Conservation (phyloP, 2,888 invertebrate genomes). For the Philereme transversata region DNA sequence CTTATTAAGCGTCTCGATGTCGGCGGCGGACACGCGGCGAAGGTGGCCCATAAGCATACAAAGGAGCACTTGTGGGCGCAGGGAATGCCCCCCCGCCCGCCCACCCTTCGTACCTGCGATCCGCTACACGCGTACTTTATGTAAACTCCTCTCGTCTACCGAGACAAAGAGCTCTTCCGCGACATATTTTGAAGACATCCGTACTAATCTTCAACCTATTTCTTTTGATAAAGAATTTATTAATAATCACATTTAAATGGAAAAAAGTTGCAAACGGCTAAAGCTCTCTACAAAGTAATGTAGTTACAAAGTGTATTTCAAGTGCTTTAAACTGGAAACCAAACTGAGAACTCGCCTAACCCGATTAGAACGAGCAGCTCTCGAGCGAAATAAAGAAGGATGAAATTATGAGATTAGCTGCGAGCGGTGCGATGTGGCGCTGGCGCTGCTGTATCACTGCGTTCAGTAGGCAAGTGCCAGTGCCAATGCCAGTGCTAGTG, state of each 20-base stretch:
- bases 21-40: neutral
- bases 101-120: neutral
- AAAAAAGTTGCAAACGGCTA: too few relatives aligned
- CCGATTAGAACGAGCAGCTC: neutral
- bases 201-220: neutral
- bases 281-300: neutral
- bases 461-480: too few relatives aligned
- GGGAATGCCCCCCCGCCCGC: conserved; percentile 1
- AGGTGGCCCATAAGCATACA: conserved; percentile 2
- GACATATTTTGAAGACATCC: conserved; percentile 4
- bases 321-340: neutral
- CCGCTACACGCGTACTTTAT: neutral
- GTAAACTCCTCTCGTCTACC: conserved; percentile 8
- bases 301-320: neutral
- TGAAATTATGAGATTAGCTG: too few relatives aligned
- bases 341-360: neutral
- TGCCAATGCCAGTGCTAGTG: too few relatives aligned
- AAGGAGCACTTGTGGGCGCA: conserved; percentile 2
- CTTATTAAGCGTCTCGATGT: neutral
- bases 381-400: neutral
- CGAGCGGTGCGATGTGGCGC: too few relatives aligned
- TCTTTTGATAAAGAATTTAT: neutral
- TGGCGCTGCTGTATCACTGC: too few relatives aligned
- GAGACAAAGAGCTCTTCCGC: neutral
- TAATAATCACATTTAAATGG: too few relatives aligned